phyloP scores from a whole-genome alignment of 2,113 vertebrate genomes.

The Lutjanus erythropterus region DNA sequence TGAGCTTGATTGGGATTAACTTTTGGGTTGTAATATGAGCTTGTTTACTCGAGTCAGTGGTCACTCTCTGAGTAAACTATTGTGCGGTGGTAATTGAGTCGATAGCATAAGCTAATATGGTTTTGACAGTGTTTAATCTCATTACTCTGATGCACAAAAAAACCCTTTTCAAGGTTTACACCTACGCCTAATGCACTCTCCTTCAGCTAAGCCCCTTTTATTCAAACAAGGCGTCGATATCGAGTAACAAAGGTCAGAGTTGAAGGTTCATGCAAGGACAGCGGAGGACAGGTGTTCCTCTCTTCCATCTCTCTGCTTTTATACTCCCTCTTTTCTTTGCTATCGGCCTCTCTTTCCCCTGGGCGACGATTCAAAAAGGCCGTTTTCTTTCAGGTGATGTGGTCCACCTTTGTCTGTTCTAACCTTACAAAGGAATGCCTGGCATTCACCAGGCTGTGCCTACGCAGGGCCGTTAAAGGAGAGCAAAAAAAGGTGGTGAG shows the following conservation, averaged over 20 bases:
- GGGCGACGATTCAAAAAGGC: conserved; percentile 68
- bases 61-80: conserved; percentile 37
- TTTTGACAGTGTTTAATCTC: conserved; percentile 32
- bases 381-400: conserved; percentile 74
- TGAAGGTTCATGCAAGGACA: conserved; percentile 71
- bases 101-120: conserved; percentile 18
- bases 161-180: conserved; percentile 30
- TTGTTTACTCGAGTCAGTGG: conserved; percentile 54
- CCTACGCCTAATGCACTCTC: conserved; percentile 10
- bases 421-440: conserved; percentile 84
- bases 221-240: conserved; percentile 43
- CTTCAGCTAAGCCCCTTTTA: conserved; percentile 37
- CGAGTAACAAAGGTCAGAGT: conserved; percentile 60
- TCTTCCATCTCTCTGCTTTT: conserved; percentile 53
- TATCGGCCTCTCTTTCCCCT: conserved; percentile 50
- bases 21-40: conserved; percentile 52
- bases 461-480: conserved; percentile 45
- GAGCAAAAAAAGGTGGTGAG: conserved; percentile 32
- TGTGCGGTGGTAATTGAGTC: conserved; percentile 16
- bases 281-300: conserved; percentile 62
- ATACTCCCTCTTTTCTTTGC: conserved; percentile 40
- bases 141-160: conserved; percentile 26
- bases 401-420: conserved; percentile 78
- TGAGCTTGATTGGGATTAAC: conserved; percentile 62
- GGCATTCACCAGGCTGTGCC: conserved; percentile 77